Evolutionary conservation across 2,888 invertebrate genomes (phyloP).

Genomic region (Julus scandinavius): DNA sequence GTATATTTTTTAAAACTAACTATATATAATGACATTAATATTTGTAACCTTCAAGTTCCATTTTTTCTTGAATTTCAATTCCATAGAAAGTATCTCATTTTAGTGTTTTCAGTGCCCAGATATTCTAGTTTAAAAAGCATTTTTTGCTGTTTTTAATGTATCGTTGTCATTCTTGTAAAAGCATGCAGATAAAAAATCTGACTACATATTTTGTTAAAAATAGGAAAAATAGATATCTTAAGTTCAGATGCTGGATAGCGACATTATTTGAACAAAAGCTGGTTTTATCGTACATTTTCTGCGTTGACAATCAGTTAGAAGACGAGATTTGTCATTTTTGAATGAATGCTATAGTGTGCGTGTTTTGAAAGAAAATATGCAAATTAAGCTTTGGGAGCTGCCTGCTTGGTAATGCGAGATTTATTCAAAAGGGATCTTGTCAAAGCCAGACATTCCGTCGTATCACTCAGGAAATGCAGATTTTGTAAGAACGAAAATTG

Average conservation of each 20-base stretch:
- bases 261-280: background rate
- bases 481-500: background rate
- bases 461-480: background rate
- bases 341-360: background rate
- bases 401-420: slow-evolving; percentile 19
- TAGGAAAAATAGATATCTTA: background rate
- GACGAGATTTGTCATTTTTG: slow-evolving; percentile 1
- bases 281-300: background rate
- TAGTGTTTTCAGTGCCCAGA: no score
- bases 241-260: background rate
- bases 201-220: background rate
- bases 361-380: background rate
- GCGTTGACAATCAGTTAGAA: background rate
- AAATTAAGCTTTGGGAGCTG: background rate
- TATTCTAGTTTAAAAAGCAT: no score
- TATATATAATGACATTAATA: no score
- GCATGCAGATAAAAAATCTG: no score
- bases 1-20: no score
- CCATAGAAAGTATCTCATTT: no score
- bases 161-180: no score
- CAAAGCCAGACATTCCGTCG: slow-evolving; percentile 20
- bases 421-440: slow-evolving; percentile 39
- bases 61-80: no score
- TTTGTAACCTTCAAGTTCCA: no score
- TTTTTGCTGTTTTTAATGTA: no score